Conservation (phyloP, 2,113 vertebrate genomes). For the Ictidomys tridecemlineatus region DNA sequence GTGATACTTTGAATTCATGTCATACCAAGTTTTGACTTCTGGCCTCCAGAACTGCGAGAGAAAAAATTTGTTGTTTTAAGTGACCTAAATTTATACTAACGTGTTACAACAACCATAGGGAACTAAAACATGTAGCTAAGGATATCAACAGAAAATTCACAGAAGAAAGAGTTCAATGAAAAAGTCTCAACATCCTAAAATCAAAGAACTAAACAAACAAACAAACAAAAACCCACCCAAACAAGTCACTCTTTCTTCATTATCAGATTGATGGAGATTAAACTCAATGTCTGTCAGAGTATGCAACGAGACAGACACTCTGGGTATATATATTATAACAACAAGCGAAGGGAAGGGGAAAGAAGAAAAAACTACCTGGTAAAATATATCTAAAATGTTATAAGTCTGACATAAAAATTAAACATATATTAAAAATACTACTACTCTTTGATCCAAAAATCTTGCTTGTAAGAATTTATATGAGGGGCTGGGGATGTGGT, state of each 20-base stretch:
- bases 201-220: constrained; percentile 28
- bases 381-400: constrained; percentile 39
- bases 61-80: neutral
- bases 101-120: neutral
- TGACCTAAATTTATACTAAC: neutral
- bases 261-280: neutral
- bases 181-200: neutral
- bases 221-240: too few relatives aligned
- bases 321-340: neutral
- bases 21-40: neutral
- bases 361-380: neutral
- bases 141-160: constrained; percentile 3
- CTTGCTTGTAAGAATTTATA: neutral
- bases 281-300: neutral
- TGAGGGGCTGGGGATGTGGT: too few relatives aligned
- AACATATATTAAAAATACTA: neutral
- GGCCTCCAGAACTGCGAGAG: neutral
- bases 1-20: neutral
- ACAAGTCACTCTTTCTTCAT: constrained; percentile 12
- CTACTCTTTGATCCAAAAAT: neutral
- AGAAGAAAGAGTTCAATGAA: neutral
- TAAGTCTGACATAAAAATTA: neutral
- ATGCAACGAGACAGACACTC: neutral
- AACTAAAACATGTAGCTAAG: neutral
- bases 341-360: neutral